Evolutionary conservation across 2,113 vertebrate genomes (phyloP), one percentile per base, ranked within the genome.

Genomic region (Bufo bufo): DNA sequence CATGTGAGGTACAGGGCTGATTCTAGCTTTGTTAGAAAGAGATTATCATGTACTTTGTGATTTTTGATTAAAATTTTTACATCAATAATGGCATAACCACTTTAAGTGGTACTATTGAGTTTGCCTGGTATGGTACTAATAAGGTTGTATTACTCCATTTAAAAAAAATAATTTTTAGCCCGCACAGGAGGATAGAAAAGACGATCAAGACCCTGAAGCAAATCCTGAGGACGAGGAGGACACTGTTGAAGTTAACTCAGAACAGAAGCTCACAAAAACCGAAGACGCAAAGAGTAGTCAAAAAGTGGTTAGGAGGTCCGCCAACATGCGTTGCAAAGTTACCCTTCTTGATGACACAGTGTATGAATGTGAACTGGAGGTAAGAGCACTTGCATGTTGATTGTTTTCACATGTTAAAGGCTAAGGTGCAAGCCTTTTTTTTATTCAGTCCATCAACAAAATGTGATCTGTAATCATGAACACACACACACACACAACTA

Each of bases 351-450:
- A 99, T 89, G 96, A 98, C 90, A 92, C 96, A 56, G 90, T 95
- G 54, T 99, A 94, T 52, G 96, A 99, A 91, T 99, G 97, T 91
- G 92, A 97, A 7, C 86, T 99, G 91, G 97, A 99, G 78, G 98
- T 99, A 93, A 96, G 96, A 2, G 12, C 3, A 17, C 11, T 47
- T 11, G 9, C n/a, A 14, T 17, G 47, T 20, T 20, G 45, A 8
- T 75, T 3, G 6, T 23, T 23, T n/a, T 23, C n/a, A n/a, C 20
- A n/a, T 8, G 19, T 9, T n/a, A 9, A 66, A 66, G n/a, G n/a
- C 8, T 66, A 23, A 9, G 20, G 20, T 66, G 63, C 20, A 66
- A 10, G 20, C 63, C n/a, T 23, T 9, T 65, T 65, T 65, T 9
- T 6, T 17, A 0, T 63, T 14, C 58, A 33, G 33, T 33, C 33